phyloP scores from a whole-genome alignment of 2,797 vertebrate genomes.

The Lycodopsis pacificus region DNA sequence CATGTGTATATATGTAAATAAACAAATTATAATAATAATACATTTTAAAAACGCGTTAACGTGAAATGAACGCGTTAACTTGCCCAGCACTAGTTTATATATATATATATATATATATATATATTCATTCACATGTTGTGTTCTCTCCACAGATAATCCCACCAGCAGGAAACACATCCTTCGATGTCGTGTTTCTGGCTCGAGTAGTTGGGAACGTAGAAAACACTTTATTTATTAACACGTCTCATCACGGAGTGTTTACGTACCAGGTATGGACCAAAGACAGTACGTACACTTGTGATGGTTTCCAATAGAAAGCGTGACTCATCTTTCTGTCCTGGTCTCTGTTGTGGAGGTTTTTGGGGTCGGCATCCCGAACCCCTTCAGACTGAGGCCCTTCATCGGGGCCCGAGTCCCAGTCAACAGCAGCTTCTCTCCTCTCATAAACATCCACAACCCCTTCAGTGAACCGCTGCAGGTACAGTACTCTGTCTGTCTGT shows the following conservation, averaged over 20 bases:
- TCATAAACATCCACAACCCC: constrained; percentile 98
- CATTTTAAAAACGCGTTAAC: too few species aligned
- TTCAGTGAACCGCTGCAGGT: constrained; percentile 97
- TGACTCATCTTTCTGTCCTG: background rate
- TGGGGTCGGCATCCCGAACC: constrained; percentile 97
- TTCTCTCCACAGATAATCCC: constrained; percentile 91
- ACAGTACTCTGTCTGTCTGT: too few species aligned
- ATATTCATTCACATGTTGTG: background rate
- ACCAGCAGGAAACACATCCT: constrained; percentile 98
- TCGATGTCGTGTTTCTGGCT: constrained; percentile 98
- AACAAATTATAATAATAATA: too few species aligned
- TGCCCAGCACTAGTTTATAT: too few species aligned
- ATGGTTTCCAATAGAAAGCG: background rate
- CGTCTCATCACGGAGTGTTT: constrained; percentile 98
- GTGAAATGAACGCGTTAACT: too few species aligned
- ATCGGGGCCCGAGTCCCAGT: constrained; percentile 97
- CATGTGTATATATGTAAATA: too few species aligned
- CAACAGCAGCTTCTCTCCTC: constrained; percentile 98
- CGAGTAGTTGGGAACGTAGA: constrained; percentile 99
- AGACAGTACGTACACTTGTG: too few species aligned
- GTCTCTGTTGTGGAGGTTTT: constrained; percentile 88
- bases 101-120: too few species aligned
- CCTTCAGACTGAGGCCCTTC: constrained; percentile 96
- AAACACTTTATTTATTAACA: constrained; percentile 99
- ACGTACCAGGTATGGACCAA: constrained; percentile 94